A percentile compares a stretch with the other conserved stretches of the same genome.
Conservation (phyloP, 2,888 invertebrate species). For the Oscheius onirici region DNA sequence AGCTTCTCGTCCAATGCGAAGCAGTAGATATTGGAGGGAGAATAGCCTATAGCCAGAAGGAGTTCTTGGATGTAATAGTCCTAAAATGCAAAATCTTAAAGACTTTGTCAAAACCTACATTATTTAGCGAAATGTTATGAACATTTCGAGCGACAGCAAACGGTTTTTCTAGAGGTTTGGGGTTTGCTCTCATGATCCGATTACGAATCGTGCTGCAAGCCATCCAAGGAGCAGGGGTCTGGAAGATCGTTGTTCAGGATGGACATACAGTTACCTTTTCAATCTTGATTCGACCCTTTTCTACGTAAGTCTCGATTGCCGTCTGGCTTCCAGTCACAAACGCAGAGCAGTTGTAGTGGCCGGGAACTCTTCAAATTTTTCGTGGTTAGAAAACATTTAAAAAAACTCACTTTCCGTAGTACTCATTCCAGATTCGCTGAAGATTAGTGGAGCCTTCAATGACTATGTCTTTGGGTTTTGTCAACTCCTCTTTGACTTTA, state of each 20-base stretch:
- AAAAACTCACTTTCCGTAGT: not conserved
- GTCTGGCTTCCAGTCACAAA: not conserved
- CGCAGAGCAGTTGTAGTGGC: not conserved
- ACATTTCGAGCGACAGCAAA: conserved; percentile 4
- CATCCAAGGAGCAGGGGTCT: too few species aligned
- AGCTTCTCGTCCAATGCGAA: conserved; percentile 7
- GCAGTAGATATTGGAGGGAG: conserved; percentile 11
- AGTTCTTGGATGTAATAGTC: conserved; percentile 12
- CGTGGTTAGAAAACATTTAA: not conserved
- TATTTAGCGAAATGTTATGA: not conserved
- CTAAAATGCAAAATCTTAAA: not conserved
- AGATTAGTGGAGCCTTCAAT: not conserved
- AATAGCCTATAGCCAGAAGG: not conserved
- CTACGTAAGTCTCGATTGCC: not conserved
- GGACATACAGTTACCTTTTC: not conserved
- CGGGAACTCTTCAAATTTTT: not conserved
- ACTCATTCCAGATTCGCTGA: not conserved
- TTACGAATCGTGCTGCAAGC: too few species aligned
- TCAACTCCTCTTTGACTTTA: too few species aligned
- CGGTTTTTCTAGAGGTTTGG: not conserved
- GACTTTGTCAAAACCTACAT: not conserved
- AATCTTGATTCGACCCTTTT: not conserved
- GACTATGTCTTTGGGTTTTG: too few species aligned
- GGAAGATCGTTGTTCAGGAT: not conserved
- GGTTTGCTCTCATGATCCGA: not conserved